Base-by-base conservation (phyloP, 2,113 vertebrate species). In the Tretioscincus oriximinensis region DNA sequence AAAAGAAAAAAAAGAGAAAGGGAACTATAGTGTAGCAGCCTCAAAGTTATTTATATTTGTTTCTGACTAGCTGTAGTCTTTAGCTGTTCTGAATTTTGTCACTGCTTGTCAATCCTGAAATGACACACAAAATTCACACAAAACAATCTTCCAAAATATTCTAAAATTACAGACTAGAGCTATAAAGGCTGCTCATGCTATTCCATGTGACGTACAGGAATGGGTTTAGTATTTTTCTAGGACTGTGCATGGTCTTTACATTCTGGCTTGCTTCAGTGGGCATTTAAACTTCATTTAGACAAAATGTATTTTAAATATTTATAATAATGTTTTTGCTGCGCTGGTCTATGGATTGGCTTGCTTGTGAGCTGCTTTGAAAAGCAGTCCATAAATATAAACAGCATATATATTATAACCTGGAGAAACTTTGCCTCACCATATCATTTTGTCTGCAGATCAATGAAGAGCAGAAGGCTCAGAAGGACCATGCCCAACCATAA, bases 21-120 rank as follows among this genome's bases (percentile, higher is more conserved):
- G 28, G n/a, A 9, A 54, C 54, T 1, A 51, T 9, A 54, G 3
- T 9, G 22, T 3, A 54, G n/a, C 47, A 54, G 5, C n/a, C 49
- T 16, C 54, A n/a, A 29, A 54, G n/a, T 73, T 73, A 67, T 67
- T 74, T 28, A 29, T 9, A 22, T 18, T 3, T 24, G 29, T 60
- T 74, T 60, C 73, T 51, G 64, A 24, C 31, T 18, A 51, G 47
- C 49, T 58, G 54, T 18, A 18, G 54, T 18, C 54, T 58, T 60
- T 41, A 41, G 2, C 81, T 85, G 78, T 83, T 86, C 86, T 82
- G 45, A 35, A 49, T 87, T 85, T 81, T 88, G 45, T 69, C 83
- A 66, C 58, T 74, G 85, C 87, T 58, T 16, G 54, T 58, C 54
- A 58, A 16, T 58, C 14, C 54, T 58, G 54, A 58, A 14, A 58